Base-by-base conservation (phyloP, 2,888 invertebrate genomes). In the Fissipunctia ypsillon region DNA sequence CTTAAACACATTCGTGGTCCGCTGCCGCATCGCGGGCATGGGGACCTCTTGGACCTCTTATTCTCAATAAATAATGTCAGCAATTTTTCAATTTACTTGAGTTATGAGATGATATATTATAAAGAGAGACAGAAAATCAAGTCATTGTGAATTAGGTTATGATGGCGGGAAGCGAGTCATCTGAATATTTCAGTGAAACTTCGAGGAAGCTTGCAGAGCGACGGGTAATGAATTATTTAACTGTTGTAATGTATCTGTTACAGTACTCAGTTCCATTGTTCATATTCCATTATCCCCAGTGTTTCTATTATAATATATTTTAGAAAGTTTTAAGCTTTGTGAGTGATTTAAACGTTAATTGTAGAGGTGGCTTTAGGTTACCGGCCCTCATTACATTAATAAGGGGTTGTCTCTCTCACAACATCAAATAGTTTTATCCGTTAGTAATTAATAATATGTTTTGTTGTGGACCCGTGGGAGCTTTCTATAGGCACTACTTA, bases 131-230 rank as follows among this genome's bases (percentile, higher is more conserved):
- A 57, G 38, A 56, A 76, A 38, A 57, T 31, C n/a, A 50, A 54
- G 73, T 48, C 35, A n/a, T 45, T 68, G 59, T 59, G 54, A 67
- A 52, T 65, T 56, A 52, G 45, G 50, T 68, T 70, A 48, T 67
- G 50, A 56, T 52, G 38, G 31, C 31, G 63, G 19, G 50, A 59
- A 66, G 66, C 60, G 68, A 56, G 52, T 71, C 60, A 52, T 52
- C 64, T 82, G 78, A 81, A 82, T 82, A 81, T 78, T 81, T 78
- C 48, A 82, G 67, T 25, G 63, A 3, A 57, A 67, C 60, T 78
- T 45, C 22, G 64, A 64, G 45, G 59, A 71, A 68, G 65, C 57
- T 35, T 12, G 41, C 48, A 35, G 19, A 57, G 59, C 45, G 76
- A 41, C 48, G 14, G 38, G 38, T 45, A 12, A 45, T 69, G 25